Percentiles rank a stretch among this genome's conserved stretches.
phyloP scores from a whole-genome alignment of 2,888 invertebrate genomes.

The Parapristionchus giblindavisi region DNA sequence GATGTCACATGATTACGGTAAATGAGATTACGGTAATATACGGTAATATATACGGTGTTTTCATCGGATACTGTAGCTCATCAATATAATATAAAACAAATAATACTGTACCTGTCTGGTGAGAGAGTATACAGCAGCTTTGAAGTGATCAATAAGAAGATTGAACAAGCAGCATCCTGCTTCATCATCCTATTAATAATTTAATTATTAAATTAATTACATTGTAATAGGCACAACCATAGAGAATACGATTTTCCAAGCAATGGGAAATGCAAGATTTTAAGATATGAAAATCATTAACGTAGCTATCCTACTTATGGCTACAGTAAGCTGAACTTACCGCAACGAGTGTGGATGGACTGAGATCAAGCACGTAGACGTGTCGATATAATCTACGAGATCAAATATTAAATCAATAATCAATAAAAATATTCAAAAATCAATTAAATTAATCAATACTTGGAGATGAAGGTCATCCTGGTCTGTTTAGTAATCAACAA shows the following conservation, averaged over 20 bases:
- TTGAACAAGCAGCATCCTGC: slow-evolving; percentile 70
- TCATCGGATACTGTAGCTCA: too few relatives aligned
- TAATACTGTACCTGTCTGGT: slow-evolving; percentile 46
- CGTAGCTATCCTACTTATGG: too few relatives aligned
- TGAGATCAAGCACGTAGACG: slow-evolving; percentile 82
- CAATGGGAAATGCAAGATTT: too few relatives aligned
- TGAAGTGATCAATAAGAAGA: slow-evolving; percentile 69
- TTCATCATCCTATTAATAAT: slow-evolving; percentile 69
- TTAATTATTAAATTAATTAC: too few relatives aligned
- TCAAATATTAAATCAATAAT: too few relatives aligned
- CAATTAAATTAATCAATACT: slow-evolving; percentile 7
- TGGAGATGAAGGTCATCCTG: slow-evolving; percentile 4
- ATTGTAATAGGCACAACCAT: too few relatives aligned
- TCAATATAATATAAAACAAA: neutral
- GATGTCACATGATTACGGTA: neutral
- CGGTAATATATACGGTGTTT: too few relatives aligned
- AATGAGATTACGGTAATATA: neutral
- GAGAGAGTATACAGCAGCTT: slow-evolving; percentile 69
- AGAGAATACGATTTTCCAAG: too few relatives aligned
- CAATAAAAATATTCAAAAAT: too few relatives aligned
- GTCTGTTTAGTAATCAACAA: slow-evolving; percentile 11
- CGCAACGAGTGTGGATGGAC: slow-evolving; percentile 80
- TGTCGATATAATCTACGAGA: slow-evolving; percentile 76
- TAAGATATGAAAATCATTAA: neutral
- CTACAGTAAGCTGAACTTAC: slow-evolving; percentile 72